These are phyloP conservation scores for Capromys pilorides DNA, from an alignment of 2,797 vertebrate species.

Conservation along the genomic window DNA sequence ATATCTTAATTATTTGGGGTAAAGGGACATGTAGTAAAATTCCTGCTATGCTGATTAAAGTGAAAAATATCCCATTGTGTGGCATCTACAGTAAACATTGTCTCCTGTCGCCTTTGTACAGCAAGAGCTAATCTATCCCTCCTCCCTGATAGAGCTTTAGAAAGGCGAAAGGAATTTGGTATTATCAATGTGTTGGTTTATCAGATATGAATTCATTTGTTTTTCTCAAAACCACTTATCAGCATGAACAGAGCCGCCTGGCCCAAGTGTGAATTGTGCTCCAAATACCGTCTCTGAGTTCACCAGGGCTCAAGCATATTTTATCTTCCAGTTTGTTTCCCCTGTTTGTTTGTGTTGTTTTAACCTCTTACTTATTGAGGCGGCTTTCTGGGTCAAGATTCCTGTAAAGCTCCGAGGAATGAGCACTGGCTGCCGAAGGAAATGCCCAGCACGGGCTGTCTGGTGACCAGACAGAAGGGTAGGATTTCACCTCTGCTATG, in stretches of 20 bases:
- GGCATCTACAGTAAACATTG: conserved; percentile 54
- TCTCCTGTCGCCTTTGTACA: conserved; percentile 1
- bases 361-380: conserved; percentile 84
- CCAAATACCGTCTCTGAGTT: conserved; percentile 78
- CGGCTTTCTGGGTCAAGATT: conserved; percentile 86
- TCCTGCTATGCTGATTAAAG: conserved; percentile 16
- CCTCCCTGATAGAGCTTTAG: conserved; percentile 62
- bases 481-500: conserved; percentile 80
- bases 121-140: conserved; percentile 45
- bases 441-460: conserved; percentile 70
- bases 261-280: conserved; percentile 78
- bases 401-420: conserved; percentile 82
- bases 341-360: conserved; percentile 85
- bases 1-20: conserved; percentile 19
- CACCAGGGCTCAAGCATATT: conserved; percentile 75
- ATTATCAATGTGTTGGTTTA: conserved; percentile 79
- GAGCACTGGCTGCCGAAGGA: conserved; percentile 78
- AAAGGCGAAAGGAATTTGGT: conserved; percentile 78
- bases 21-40: neutral
- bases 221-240: conserved; percentile 81
- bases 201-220: conserved; percentile 81
- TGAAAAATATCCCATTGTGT: conserved; percentile 57
- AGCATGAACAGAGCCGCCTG: conserved; percentile 79
- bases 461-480: conserved; percentile 70
- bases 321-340: conserved; percentile 85